Base-by-base conservation (phyloP, 2,888 invertebrate species). In the Drosophila mercatorum region DNA sequence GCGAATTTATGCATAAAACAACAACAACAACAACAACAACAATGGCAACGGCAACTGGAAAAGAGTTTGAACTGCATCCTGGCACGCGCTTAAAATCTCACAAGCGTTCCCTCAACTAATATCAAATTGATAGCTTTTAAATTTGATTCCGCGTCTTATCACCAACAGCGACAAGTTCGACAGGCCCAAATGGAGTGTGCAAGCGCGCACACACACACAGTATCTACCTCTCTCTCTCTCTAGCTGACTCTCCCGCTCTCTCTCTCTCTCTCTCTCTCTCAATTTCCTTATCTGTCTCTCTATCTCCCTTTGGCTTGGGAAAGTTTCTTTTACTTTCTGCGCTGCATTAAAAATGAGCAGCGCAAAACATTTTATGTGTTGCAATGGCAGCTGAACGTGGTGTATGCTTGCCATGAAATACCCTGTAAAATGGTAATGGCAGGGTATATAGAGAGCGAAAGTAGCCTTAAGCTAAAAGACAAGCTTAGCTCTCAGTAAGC, bases 101-200 rank as follows among this genome's bases (percentile, higher is more conserved):
- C 47, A 75, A 69, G 66, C 69, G 63, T 59, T 77, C 83, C 83
- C 86, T 56, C 47, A 81, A 77, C 78, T 87, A 86, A 87, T 89
- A 88, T 90, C 86, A 83, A 84, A 90, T 90, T 90, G 90, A 90
- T 90, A 89, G 90, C 90, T 91, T 91, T 90, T 89, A 90, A 91
- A 91, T 91, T 90, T 90, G 91, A 91, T 90, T 90, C 83, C 88
- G 79, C 83, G 83, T 85, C 90, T 88, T 90, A 90, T 87, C 89
- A 82, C 79, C 79, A 68, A 78, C 36, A 75, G 71, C 80, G 83
- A 72, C 73, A 73, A 72, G 66, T 77, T 78, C 55, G 69, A 73
- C 63, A 70, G 67, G 58, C 76, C 53, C 86, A 82, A 77, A 76
- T 81, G 75, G 82, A 81, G 83, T 73, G 70, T 69, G 72, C 67